phyloP scores from a whole-genome alignment of 2,797 vertebrate species.

The Dryobates pubescens region DNA sequence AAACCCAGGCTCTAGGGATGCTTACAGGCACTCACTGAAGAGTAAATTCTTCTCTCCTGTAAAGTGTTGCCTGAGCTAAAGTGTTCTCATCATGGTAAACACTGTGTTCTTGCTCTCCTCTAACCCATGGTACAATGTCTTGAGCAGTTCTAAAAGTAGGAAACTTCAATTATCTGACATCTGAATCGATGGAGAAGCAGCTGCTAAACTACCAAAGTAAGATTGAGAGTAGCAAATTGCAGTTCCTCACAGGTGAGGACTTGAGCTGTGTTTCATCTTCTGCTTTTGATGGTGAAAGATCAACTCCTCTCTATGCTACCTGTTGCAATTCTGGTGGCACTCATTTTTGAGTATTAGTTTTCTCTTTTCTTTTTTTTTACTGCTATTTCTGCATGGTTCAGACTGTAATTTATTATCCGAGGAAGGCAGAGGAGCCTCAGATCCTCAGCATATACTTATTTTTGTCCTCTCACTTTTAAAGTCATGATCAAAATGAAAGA shows the following conservation, averaged over 20 bases:
- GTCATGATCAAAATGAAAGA: background rate
- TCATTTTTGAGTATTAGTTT: too few species aligned
- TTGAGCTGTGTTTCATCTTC: background rate
- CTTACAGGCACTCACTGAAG: background rate
- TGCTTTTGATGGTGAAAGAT: background rate
- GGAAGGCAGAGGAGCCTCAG: background rate
- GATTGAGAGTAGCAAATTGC: background rate
- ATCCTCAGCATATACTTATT: background rate
- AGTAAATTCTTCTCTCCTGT: background rate
- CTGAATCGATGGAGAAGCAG: background rate
- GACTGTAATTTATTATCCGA: background rate
- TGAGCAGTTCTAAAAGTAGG: background rate
- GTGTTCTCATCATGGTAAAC: accelerated
- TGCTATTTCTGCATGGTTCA: background rate
- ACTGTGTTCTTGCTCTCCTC: background rate
- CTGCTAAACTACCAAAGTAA: background rate
- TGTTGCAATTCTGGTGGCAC: background rate
- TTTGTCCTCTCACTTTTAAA: background rate
- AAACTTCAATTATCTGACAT: background rate
- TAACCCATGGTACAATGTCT: background rate
- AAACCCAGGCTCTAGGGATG: background rate
- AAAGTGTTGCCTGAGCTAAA: background rate
- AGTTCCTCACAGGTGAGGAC: background rate
- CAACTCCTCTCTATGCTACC: background rate
- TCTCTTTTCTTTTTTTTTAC: background rate